Conservation (phyloP, 2,797 vertebrate genomes). For the Oceanodroma leucorhoa region DNA sequence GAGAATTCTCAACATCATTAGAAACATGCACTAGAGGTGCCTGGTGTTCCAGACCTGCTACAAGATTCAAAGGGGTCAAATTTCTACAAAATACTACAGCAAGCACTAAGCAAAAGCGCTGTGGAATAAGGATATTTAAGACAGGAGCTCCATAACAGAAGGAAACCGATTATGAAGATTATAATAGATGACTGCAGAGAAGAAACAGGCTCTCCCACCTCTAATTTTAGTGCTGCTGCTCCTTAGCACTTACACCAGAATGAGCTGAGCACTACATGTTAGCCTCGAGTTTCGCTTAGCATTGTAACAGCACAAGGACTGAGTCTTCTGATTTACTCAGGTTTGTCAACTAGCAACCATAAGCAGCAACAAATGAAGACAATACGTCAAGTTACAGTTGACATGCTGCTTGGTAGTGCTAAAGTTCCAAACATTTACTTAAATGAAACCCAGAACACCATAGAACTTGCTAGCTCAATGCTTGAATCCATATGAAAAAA, state of each 20-base stretch:
- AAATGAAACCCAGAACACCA: background rate
- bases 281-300: background rate
- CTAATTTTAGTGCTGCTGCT: background rate
- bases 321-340: background rate
- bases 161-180: background rate
- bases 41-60: background rate
- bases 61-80: background rate
- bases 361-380: background rate
- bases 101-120: background rate
- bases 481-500: background rate
- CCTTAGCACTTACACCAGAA: background rate
- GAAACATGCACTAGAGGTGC: background rate
- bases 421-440: background rate
- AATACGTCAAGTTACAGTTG: background rate
- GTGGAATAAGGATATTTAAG: background rate
- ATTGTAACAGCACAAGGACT: fast-evolving
- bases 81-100: background rate
- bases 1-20: background rate
- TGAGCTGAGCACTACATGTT: fast-evolving
- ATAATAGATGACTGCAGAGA: background rate
- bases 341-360: background rate
- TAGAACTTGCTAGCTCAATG: background rate
- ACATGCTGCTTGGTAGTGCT: background rate
- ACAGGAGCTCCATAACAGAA: background rate
- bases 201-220: background rate